phyloP scores from a whole-genome alignment of 2,888 invertebrate species.

The Gasteruption jaculator region DNA sequence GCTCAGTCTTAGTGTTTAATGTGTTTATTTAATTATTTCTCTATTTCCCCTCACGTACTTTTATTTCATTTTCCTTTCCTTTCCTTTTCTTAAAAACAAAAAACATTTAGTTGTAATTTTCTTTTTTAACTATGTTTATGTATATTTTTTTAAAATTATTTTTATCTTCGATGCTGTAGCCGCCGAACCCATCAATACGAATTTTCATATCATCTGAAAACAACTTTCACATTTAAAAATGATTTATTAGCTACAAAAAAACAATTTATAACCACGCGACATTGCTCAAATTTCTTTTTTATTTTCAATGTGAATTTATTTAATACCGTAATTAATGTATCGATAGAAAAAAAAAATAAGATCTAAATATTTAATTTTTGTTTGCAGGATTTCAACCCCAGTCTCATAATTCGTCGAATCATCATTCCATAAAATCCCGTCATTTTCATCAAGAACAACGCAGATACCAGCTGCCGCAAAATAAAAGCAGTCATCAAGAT shows the following conservation, averaged over 20 bases:
- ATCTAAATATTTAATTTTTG: conserved; percentile 22
- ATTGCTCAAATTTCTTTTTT: too few species aligned
- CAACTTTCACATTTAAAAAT: too few species aligned
- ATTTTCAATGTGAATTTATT: too few species aligned
- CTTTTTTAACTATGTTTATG: conserved; percentile 4
- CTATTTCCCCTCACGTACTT: conserved; percentile 3
- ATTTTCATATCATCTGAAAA: conserved; percentile 12
- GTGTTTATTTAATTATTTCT: background rate
- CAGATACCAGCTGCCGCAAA: conserved; percentile 39
- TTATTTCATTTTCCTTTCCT: too few species aligned
- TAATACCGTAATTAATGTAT: too few species aligned
- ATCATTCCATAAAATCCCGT: conserved; percentile 49
- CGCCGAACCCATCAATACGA: background rate
- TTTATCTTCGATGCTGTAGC: background rate
- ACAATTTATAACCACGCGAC: too few species aligned
- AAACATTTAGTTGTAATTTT: background rate
- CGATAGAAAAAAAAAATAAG: conserved; percentile 2
- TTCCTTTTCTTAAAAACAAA: conserved; percentile 4
- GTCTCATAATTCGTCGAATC: conserved; percentile 47
- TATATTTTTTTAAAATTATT: conserved; percentile 5
- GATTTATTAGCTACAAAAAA: too few species aligned
- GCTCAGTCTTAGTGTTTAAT: too few species aligned
- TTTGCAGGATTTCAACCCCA: conserved; percentile 45
- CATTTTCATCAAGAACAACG: conserved; percentile 40
- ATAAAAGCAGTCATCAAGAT: conserved; percentile 36